Evolutionary conservation across 2,888 invertebrate species (phyloP).

Genomic region (Megastigmus dorsalis): DNA sequence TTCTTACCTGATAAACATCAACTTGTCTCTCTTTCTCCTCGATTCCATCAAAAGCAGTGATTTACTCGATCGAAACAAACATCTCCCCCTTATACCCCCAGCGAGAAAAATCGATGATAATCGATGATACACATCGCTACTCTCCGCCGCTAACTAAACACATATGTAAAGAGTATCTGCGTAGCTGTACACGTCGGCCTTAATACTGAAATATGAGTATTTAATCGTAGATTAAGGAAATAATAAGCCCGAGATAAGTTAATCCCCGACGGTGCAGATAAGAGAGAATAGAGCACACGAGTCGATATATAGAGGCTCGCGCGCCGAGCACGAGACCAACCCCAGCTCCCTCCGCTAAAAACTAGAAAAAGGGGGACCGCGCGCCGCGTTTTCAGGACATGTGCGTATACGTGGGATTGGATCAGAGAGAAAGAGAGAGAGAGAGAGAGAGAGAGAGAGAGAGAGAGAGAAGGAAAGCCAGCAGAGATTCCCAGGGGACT

Average conservation of each 20-base stretch:
- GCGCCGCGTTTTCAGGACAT: slow-evolving; percentile 20
- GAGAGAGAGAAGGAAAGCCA: too few species aligned
- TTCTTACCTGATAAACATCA: too few species aligned
- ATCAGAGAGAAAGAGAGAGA: not conserved
- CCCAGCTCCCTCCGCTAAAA: slow-evolving; percentile 37
- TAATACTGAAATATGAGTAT: slow-evolving; percentile 74
- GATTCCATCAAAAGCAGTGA: not conserved
- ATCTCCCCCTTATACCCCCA: not conserved
- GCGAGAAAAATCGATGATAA: slow-evolving; percentile 25
- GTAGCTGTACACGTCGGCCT: slow-evolving; percentile 44
- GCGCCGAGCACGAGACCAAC: too few species aligned
- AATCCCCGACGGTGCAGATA: slow-evolving; percentile 70
- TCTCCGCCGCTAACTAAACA: not conserved
- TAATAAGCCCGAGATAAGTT: slow-evolving; percentile 74
- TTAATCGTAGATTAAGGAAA: slow-evolving; percentile 73
- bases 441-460: slow-evolving; percentile 13
- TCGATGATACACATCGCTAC: slow-evolving; percentile 14
- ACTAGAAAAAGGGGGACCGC: slow-evolving; percentile 17
- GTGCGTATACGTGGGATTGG: slow-evolving; percentile 17
- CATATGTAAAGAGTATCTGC: slow-evolving; percentile 32
- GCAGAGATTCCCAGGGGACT: slow-evolving; percentile 72
- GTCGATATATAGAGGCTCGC: too few species aligned
- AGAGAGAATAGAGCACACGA: too few species aligned
- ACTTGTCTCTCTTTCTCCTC: not conserved
- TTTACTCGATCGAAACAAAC: slow-evolving; percentile 8